Base-by-base conservation (phyloP, 2,888 invertebrate species). In the Thalpophila matura region DNA sequence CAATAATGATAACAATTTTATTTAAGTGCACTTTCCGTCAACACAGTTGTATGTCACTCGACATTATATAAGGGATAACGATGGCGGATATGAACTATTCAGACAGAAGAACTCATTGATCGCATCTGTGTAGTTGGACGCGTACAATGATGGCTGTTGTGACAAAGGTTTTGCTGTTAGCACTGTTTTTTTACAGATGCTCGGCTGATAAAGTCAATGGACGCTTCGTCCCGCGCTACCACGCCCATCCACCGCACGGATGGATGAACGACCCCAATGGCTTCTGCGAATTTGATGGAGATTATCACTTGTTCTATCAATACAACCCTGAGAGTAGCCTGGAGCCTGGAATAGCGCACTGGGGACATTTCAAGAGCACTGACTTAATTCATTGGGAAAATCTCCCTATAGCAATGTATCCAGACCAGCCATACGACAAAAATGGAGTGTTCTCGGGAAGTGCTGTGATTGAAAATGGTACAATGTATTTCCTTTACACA, bases 261-360 rank as follows among this genome's bases (percentile, higher is more conserved):
- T 96, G 95, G 95, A 94, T 95, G 87, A 96, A 95, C 74, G 95
- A 96, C 56, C 96, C 96, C 0, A 96, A 96, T 56, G 96, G 96
- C 4, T 92, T 96, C 63, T 86, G 92, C 51, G 65, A 83, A 37
- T 93, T 80, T 65, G 76, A 86, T 4, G 82, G 86, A 1, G 85
- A 88, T 18, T 96, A 92, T 65, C 95, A 96, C 68, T 75, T 95
- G 3, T 95, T 95, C 66, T 96, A 92, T 73, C 96, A 96, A 77
- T 88, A 90, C 72, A 93, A 95, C 63, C 95, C 95, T 0, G 47
- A 86, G 2, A 86, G 85, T 27, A 90, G 92, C 42, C 72, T 76
- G 1, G 85, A 71, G 2, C 86, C 93, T 0, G 89, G 92, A 2
- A 84, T 83, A 16, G 94, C 92, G 35, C 90, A 93, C 62, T 96